These are phyloP conservation scores for Helobdella robusta DNA, from an alignment of 2,888 invertebrate species.

Conservation along the genomic window DNA sequence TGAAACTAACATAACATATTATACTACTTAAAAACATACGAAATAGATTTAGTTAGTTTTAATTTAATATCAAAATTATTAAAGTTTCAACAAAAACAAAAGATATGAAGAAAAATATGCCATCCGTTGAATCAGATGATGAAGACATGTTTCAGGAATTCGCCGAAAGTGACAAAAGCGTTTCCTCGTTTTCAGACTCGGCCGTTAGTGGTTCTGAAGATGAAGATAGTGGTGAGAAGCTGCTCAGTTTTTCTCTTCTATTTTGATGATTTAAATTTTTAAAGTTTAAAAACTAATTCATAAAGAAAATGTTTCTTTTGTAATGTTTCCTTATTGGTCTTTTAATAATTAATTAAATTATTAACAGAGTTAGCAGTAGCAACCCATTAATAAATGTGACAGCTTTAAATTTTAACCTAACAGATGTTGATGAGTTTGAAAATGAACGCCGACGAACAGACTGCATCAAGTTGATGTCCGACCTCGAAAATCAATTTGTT, in stretches of 20 bases:
- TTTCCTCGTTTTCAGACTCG: constrained; percentile 18
- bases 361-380: too few species aligned
- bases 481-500: constrained; percentile 19
- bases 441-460: constrained; percentile 4
- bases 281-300: not conserved
- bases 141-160: constrained; percentile 15
- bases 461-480: not conserved
- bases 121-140: not conserved
- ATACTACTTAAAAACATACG: too few species aligned
- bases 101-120: constrained; percentile 16
- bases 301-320: too few species aligned
- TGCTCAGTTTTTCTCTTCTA: not conserved
- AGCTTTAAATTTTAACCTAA: too few species aligned
- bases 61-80: not conserved
- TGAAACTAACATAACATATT: too few species aligned
- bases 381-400: too few species aligned
- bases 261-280: too few species aligned
- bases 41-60: not conserved
- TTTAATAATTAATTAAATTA: too few species aligned
- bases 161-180: constrained; percentile 14
- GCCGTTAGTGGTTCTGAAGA: constrained; percentile 18
- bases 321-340: too few species aligned
- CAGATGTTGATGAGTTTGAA: constrained; percentile 20
- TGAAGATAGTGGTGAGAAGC: constrained; percentile 16
- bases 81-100: not conserved